Evolutionary conservation across 2,888 invertebrate species (phyloP).

Genomic region (Rhagonycha fulva): DNA sequence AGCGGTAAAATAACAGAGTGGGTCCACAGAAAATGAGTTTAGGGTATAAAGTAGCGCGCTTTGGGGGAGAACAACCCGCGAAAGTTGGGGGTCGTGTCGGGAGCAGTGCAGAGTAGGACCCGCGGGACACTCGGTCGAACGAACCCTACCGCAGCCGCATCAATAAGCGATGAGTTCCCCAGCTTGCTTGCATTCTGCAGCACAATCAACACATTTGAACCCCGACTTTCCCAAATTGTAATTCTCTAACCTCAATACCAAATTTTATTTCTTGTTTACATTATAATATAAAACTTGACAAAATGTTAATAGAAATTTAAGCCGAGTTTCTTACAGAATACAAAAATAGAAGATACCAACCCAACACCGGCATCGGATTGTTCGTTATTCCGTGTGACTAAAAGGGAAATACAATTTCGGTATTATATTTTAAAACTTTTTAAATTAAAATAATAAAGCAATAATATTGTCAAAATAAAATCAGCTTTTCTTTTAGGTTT

Average conservation of each 20-base stretch:
- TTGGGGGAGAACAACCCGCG: constrained; percentile 19
- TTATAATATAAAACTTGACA: background rate
- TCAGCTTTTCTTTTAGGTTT: background rate
- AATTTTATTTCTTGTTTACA: constrained; percentile 10
- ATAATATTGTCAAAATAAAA: background rate
- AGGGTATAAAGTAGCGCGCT: constrained; percentile 29
- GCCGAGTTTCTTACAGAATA: background rate
- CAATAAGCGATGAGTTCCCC: constrained; percentile 32
- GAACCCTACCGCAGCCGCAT: constrained; percentile 29
- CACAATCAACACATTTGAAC: constrained; percentile 26
- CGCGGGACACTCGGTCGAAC: constrained; percentile 29
- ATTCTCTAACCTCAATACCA: constrained; percentile 7
- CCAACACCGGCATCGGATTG: background rate
- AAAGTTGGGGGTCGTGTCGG: constrained; percentile 21
- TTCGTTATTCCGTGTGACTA: background rate
- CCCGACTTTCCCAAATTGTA: constrained; percentile 6
- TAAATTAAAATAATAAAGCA: background rate
- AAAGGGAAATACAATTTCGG: background rate
- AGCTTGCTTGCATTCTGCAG: constrained; percentile 27
- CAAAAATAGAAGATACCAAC: background rate
- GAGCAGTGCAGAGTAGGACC: constrained; percentile 26
- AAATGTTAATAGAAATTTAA: background rate
- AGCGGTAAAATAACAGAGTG: constrained; percentile 31
- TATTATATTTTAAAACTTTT: background rate
- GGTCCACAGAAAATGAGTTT: constrained; percentile 32